Conservation (phyloP, 2,113 vertebrate genomes). For the Amia ocellicauda region DNA sequence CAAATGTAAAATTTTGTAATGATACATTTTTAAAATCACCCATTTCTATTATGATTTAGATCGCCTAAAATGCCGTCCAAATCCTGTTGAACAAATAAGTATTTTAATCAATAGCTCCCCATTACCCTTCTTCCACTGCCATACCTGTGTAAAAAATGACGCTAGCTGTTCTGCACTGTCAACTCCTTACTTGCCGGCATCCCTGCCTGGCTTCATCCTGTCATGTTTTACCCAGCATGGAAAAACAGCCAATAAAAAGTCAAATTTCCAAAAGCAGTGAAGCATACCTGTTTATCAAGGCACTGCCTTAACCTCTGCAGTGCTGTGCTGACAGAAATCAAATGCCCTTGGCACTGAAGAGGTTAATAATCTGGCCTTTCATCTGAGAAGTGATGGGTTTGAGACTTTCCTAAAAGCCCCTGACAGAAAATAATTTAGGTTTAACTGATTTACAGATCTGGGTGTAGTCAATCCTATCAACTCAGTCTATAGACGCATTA, state of each 20-base stretch:
- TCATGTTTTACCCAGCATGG: not conserved
- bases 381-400: not conserved
- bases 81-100: no score
- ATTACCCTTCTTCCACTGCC: not conserved
- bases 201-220: slow-evolving; percentile 1
- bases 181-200: not conserved
- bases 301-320: not conserved
- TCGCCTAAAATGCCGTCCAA: no score
- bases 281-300: slow-evolving; percentile 2
- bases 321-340: not conserved
- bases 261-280: not conserved
- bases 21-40: no score
- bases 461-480: not conserved
- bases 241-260: slow-evolving; percentile 5
- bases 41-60: no score
- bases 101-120: no score
- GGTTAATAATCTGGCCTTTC: slow-evolving; percentile 5
- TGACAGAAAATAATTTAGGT: slow-evolving; percentile 10
- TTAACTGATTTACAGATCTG: not conserved
- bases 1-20: no score
- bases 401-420: not conserved
- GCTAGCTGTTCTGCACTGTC: not conserved
- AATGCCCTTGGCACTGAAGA: slow-evolving; percentile 5
- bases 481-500: not conserved
- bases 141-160: not conserved